phyloP scores from a whole-genome alignment of 2,888 invertebrate genomes.

The Synanthedon andrenaeformis region DNA sequence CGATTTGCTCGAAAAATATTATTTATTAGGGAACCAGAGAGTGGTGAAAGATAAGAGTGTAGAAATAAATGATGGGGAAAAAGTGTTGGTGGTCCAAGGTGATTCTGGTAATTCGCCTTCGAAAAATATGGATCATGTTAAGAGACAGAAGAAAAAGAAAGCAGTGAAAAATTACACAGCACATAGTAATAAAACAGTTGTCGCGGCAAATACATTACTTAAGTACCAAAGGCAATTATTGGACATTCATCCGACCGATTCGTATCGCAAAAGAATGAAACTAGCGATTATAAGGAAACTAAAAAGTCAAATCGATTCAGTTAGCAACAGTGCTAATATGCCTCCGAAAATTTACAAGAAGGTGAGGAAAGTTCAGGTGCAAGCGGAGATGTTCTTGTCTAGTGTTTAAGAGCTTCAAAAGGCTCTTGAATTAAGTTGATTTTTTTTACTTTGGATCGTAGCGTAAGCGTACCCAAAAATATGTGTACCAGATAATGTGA shows the following conservation, averaged over 20 bases:
- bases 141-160: neutral
- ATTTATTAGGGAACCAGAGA: conserved; percentile 13
- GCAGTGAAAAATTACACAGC: neutral
- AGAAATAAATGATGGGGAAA: neutral
- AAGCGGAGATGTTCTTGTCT: conserved; percentile 43
- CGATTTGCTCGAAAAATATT: conserved; percentile 39
- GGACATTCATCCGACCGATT: conserved; percentile 19
- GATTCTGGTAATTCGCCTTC: neutral
- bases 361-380: conserved; percentile 33
- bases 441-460: too few species aligned
- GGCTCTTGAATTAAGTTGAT: too few species aligned
- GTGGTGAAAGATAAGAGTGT: conserved; percentile 14
- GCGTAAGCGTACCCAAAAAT: too few species aligned
- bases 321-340: conserved; percentile 21
- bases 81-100: neutral
- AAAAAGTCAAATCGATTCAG: conserved; percentile 23
- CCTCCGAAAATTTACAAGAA: conserved; percentile 36
- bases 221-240: conserved; percentile 28
- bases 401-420: conserved; percentile 28
- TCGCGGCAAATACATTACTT: conserved; percentile 17
- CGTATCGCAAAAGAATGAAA: conserved; percentile 26
- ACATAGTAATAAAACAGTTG: too few species aligned
- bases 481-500: too few species aligned
- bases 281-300: conserved; percentile 26
- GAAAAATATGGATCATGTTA: neutral